A percentile compares a stretch with the other conserved stretches of the same genome.
These are phyloP conservation scores for Bergia puertoricense DNA, from an alignment of 92 coral and sea anemone genomes.

Conservation along the genomic window DNA sequence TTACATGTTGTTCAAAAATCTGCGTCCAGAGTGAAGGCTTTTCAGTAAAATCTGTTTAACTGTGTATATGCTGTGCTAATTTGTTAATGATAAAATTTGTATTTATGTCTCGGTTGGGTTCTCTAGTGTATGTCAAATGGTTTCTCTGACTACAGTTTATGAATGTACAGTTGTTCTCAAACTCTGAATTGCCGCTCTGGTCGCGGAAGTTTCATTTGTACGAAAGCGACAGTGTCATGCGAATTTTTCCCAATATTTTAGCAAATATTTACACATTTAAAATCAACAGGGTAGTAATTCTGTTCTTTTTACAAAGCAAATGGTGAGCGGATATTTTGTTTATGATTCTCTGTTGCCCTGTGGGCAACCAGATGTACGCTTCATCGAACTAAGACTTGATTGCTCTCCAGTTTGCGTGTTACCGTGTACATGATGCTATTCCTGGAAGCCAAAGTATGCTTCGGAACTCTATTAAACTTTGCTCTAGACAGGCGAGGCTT, in stretches of 20 bases:
- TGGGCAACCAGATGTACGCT: slow-evolving; percentile 24
- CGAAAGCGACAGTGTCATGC: slow-evolving; percentile 43
- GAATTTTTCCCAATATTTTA: slow-evolving; percentile 31
- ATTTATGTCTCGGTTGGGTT: slow-evolving; percentile 19
- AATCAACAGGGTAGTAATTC: slow-evolving; percentile 23
- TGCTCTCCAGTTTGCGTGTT: neutral
- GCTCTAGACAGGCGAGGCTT: slow-evolving; percentile 30
- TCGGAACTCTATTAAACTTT: slow-evolving; percentile 15
- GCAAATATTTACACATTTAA: slow-evolving; percentile 60
- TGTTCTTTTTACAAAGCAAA: neutral
- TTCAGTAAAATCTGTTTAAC: slow-evolving; percentile 27
- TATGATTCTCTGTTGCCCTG: neutral
- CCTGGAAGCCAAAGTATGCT: slow-evolving; percentile 36
- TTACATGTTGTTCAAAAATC: slow-evolving; percentile 20
- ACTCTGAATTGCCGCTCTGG: neutral
- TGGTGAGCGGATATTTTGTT: neutral
- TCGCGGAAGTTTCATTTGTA: neutral
- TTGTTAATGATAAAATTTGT: neutral
- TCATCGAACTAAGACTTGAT: neutral
- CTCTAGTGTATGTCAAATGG: neutral
- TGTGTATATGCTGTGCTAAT: slow-evolving; percentile 27
- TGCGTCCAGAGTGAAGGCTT: slow-evolving; percentile 1
- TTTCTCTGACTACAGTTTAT: neutral
- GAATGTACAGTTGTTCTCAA: neutral
- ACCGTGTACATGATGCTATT: slow-evolving; percentile 33